A percentile compares a stretch with the other conserved stretches of the same genome.
Conservation (phyloP, 2,888 invertebrate species). For the Rhingia campestris region DNA sequence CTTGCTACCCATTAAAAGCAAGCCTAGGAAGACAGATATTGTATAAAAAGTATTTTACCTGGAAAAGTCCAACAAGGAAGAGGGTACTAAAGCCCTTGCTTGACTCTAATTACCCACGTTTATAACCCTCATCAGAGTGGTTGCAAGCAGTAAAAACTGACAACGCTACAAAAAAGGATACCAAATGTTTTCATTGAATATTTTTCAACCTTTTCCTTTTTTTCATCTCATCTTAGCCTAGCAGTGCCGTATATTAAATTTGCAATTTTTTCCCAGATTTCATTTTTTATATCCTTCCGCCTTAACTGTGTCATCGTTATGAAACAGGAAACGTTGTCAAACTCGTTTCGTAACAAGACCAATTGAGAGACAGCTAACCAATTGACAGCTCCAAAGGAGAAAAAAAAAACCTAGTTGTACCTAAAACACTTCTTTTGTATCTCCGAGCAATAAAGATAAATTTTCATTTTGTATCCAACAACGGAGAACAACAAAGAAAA, state of each 20-base stretch:
- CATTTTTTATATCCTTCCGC: conserved; percentile 31
- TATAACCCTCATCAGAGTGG: too few species aligned
- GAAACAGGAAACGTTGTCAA: conserved; percentile 60
- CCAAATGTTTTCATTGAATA: too few species aligned
- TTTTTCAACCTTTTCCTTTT: too few species aligned
- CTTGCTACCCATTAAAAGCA: too few species aligned
- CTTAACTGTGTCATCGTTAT: conserved; percentile 60
- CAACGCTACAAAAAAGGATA: too few species aligned
- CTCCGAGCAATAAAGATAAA: conserved; percentile 53
- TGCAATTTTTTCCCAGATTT: background rate
- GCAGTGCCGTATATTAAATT: background rate
- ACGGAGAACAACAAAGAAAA: conserved; percentile 14
- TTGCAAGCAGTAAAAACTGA: too few species aligned
- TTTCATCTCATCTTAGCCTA: too few species aligned
- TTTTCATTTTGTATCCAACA: conserved; percentile 58
- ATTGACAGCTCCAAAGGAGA: conserved; percentile 20
- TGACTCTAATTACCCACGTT: too few species aligned
- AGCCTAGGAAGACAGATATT: too few species aligned
- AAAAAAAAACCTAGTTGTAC: background rate
- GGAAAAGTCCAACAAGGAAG: too few species aligned
- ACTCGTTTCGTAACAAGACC: conserved; percentile 43
- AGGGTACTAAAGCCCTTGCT: too few species aligned
- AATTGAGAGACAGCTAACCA: conserved; percentile 25
- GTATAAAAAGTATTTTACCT: too few species aligned
- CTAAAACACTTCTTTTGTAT: conserved; percentile 35